Percentiles rank a stretch among this genome's conserved stretches.
Conservation (phyloP, 2,888 invertebrate genomes). For the Buathra laborator region DNA sequence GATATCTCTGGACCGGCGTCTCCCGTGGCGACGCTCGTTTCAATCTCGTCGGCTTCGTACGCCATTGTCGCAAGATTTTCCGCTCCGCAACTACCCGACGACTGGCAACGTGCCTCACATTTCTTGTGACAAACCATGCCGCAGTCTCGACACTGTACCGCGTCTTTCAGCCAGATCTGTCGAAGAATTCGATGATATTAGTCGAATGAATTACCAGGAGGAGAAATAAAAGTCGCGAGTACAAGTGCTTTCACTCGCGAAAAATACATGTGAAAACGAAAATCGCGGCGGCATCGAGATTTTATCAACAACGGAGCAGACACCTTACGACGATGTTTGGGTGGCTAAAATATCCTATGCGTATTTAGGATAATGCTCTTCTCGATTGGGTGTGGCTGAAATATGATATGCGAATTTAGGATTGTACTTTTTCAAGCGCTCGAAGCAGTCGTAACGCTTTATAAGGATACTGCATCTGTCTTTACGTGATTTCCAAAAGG, state of each 20-base stretch:
- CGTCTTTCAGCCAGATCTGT: constrained; percentile 98
- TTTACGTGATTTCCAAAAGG: no score
- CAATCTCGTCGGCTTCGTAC: constrained; percentile 82
- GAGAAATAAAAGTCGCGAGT: neutral
- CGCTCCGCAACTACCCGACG: constrained; percentile 88
- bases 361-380: no score
- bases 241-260: no score
- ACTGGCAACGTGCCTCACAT: constrained; percentile 95
- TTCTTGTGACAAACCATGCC: constrained; percentile 98
- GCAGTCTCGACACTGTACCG: constrained; percentile 96
- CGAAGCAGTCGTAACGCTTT: no score
- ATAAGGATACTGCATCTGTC: no score
- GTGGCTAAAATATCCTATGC: no score
- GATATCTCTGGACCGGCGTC: constrained; percentile 83
- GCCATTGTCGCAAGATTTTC: constrained; percentile 80
- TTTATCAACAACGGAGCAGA: no score
- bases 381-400: no score
- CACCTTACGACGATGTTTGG: no score
- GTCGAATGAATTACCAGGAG: neutral
- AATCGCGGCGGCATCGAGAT: no score
- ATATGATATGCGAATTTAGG: no score
- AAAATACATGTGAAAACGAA: constrained; percentile 1
- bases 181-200: neutral
- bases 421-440: no score
- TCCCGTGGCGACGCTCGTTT: constrained; percentile 75